Percentiles rank a stretch among this genome's conserved stretches.
These are phyloP conservation scores for Fistularia tabacaria DNA, from an alignment of 2,797 vertebrate genomes.

Conservation along the genomic window DNA sequence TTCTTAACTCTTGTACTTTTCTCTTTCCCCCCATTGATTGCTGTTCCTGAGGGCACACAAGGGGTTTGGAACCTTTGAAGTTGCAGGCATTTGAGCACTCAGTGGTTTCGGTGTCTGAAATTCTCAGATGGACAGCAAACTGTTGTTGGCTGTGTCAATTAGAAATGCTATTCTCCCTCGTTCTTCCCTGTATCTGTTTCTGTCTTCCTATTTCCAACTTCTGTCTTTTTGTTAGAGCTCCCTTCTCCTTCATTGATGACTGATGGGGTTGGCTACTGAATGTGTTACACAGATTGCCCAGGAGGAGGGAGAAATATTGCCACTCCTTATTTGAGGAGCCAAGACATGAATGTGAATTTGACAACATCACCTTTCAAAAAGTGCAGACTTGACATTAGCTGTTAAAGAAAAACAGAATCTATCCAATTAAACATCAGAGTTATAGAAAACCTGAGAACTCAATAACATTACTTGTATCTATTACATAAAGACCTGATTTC, in stretches of 20 bases:
- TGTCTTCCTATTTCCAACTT: constrained; percentile 17
- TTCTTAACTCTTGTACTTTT: constrained; percentile 4
- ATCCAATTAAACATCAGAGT: constrained; percentile 76
- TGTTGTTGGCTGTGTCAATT: constrained; percentile 17
- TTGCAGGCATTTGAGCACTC: constrained; percentile 28
- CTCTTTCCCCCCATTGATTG: constrained; percentile 18
- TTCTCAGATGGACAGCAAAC: constrained; percentile 40
- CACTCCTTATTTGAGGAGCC: constrained; percentile 52
- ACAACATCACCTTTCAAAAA: constrained; percentile 70
- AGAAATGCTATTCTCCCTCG: constrained; percentile 7
- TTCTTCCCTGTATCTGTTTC: constrained; percentile 6
- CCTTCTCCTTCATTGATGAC: constrained; percentile 48
- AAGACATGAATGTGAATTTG: constrained; percentile 70
- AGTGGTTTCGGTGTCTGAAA: constrained; percentile 34
- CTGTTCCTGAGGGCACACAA: constrained; percentile 36
- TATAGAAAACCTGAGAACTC: constrained; percentile 86
- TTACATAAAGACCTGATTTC: constrained; percentile 84
- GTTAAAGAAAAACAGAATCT: constrained; percentile 66
- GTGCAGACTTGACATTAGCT: constrained; percentile 65
- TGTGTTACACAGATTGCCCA: constrained; percentile 56
- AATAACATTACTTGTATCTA: constrained; percentile 80
- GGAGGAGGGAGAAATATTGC: constrained; percentile 51
- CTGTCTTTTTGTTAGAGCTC: constrained; percentile 31
- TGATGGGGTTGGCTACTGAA: constrained; percentile 56
- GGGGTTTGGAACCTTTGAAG: constrained; percentile 35